A percentile compares a stretch with the other conserved stretches of the same genome.
Conservation (phyloP, 2,888 invertebrate genomes). For the Drosophila hawaiiensis region DNA sequence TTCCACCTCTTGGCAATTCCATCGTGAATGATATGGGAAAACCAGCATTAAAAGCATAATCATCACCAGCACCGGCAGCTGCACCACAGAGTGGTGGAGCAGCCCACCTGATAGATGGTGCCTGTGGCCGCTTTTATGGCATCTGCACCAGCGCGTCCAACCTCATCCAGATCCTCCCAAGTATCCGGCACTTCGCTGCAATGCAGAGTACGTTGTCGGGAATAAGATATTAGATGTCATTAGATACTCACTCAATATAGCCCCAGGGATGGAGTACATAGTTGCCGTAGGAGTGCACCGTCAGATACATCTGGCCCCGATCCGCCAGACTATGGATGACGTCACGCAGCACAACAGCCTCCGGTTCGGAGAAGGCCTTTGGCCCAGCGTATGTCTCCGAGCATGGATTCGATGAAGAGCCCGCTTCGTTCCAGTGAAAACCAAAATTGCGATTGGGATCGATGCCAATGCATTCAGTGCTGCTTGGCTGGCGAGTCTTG, state of each 20-base stretch:
- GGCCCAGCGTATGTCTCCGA: conserved; percentile 87
- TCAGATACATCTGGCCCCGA: conserved; percentile 85
- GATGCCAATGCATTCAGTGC: conserved; percentile 85
- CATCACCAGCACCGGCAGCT: conserved; percentile 87
- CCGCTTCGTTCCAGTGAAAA: conserved; percentile 86
- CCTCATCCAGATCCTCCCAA: conserved; percentile 82
- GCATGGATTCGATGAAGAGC: conserved; percentile 85
- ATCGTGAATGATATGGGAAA: conserved; percentile 85
- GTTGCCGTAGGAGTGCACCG: conserved; percentile 74
- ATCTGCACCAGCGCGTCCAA: conserved; percentile 78
- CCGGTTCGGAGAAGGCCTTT: conserved; percentile 88
- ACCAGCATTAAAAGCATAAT: conserved; percentile 87
- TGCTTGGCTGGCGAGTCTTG: conserved; percentile 86
- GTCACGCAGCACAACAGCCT: conserved; percentile 87
- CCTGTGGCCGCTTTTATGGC: conserved; percentile 82
- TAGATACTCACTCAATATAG: conserved; percentile 63
- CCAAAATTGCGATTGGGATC: conserved; percentile 89
- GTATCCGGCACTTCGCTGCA: conserved; percentile 84
- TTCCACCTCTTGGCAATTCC: conserved; percentile 87
- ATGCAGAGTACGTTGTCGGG: neutral
- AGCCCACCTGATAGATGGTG: conserved; percentile 81
- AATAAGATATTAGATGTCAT: rapidly evolving
- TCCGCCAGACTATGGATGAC: conserved; percentile 85
- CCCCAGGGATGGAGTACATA: conserved; percentile 80
- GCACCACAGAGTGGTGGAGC: conserved; percentile 83